Percentiles rank a stretch among this genome's conserved stretches.
Evolutionary conservation across 2,888 invertebrate genomes (phyloP).

Genomic region (Metellina segmentata): DNA sequence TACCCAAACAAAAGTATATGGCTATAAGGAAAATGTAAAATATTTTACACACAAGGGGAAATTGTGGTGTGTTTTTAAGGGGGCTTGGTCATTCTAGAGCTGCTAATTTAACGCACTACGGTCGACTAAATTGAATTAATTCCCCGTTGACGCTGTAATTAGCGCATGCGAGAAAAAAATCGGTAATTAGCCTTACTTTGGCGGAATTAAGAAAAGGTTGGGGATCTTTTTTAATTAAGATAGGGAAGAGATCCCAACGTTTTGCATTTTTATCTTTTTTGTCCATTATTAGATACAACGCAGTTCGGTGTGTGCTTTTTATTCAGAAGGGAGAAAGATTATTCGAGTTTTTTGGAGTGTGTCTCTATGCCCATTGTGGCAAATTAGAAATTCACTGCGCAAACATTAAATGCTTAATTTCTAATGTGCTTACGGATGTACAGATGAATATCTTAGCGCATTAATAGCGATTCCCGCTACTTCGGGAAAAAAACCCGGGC

Average conservation of each 20-base stretch:
- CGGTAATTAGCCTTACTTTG: conserved; percentile 67
- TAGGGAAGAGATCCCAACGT: conserved; percentile 47
- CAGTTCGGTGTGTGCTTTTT: conserved; percentile 40
- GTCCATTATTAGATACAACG: conserved; percentile 51
- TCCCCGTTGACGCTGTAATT: conserved; percentile 71
- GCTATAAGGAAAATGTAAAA: conserved; percentile 17
- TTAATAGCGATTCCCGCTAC: not conserved
- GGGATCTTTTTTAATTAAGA: conserved; percentile 72
- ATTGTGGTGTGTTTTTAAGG: conserved; percentile 46
- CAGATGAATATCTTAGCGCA: conserved; percentile 17
- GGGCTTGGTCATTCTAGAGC: conserved; percentile 30
- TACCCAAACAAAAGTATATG: not conserved
- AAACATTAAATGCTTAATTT: conserved; percentile 37
- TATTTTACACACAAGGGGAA: conserved; percentile 23
- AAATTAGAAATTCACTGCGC: conserved; percentile 43
- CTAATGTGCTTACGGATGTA: conserved; percentile 37
- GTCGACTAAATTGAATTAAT: conserved; percentile 72
- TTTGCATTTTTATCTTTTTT: conserved; percentile 58
- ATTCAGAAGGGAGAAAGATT: conserved; percentile 37
- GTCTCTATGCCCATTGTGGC: not conserved
- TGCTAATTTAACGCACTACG: conserved; percentile 63
- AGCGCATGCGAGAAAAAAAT: conserved; percentile 63
- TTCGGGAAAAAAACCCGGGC: not conserved
- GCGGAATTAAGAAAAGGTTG: conserved; percentile 48
- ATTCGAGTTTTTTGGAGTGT: conserved; percentile 10